Conservation (phyloP, 2,797 vertebrate genomes). For the Muraenolepis orangiensis region DNA sequence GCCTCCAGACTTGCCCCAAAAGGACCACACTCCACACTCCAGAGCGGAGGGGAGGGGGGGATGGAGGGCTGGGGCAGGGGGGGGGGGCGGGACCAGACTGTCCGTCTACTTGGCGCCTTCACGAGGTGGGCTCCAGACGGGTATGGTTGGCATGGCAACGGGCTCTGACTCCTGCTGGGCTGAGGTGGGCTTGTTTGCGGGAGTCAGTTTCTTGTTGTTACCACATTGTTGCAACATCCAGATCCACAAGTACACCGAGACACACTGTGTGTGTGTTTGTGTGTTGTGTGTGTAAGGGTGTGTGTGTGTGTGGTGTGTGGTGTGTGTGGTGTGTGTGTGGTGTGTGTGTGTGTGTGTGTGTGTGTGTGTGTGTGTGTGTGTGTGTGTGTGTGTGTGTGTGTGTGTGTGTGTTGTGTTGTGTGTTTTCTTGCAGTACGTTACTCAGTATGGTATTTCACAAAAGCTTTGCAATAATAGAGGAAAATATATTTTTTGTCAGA, state of each 20-base stretch:
- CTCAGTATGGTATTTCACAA: conserved; percentile 9
- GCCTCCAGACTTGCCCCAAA: conserved; percentile 47
- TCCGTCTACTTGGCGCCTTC: conserved; percentile 63
- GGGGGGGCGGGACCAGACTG: conserved; percentile 53
- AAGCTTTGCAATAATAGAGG: conserved; percentile 3
- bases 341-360: background rate
- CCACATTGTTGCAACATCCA: conserved; percentile 72
- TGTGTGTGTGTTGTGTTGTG: background rate
- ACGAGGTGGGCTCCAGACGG: conserved; percentile 69
- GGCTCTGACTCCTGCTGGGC: conserved; percentile 47
- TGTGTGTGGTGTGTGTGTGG: background rate
- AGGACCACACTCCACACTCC: conserved; percentile 50
- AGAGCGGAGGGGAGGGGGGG: conserved; percentile 31
- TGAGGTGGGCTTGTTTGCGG: conserved; percentile 61
- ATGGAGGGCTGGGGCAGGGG: conserved; percentile 51
- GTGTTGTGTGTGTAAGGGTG: background rate
- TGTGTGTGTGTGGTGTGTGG: background rate
- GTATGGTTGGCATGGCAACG: conserved; percentile 73
- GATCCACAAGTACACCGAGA: conserved; percentile 46
- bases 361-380: conserved; percentile 4
- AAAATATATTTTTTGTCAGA: background rate
- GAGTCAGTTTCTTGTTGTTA: conserved; percentile 69
- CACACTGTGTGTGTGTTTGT: conserved; percentile 5
- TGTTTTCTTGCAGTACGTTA: conserved; percentile 23
- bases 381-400: conserved; percentile 7